Conservation (phyloP, 2,797 vertebrate genomes). For the Sibirionetta formosa region DNA sequence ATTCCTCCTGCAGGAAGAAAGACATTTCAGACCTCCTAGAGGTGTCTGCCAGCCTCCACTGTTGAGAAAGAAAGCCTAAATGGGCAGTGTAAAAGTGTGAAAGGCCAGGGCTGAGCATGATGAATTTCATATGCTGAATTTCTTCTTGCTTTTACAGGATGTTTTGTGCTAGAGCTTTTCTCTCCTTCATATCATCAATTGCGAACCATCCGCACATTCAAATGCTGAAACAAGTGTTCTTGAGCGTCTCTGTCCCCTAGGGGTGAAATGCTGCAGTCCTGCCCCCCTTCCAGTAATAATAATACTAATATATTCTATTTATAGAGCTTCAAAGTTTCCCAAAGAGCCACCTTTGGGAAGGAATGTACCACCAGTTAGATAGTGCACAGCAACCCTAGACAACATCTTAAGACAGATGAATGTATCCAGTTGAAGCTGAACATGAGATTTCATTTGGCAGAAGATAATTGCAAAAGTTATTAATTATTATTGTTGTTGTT, state of each 20-base stretch:
- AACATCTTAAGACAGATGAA: slow-evolving; percentile 30
- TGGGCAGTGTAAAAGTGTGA: background rate
- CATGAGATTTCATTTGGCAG: slow-evolving; percentile 40
- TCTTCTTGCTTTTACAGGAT: background rate
- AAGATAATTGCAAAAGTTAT: slow-evolving; percentile 66
- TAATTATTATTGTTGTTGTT: slow-evolving; percentile 63
- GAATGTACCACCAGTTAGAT: slow-evolving; percentile 13
- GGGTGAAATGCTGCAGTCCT: slow-evolving; percentile 8
- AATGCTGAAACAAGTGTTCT: background rate
- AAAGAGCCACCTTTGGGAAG: slow-evolving; percentile 17
- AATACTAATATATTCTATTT: slow-evolving; percentile 53
- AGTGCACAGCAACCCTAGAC: slow-evolving; percentile 7
- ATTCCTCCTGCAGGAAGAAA: background rate
- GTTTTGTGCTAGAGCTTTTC: background rate
- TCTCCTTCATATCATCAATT: background rate
- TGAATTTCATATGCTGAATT: background rate
- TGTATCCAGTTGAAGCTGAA: slow-evolving; percentile 39
- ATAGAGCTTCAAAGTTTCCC: slow-evolving; percentile 45
- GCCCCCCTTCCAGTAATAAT: background rate
- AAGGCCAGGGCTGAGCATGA: background rate
- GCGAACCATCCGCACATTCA: background rate
- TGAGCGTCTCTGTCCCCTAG: background rate
- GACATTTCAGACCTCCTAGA: background rate
- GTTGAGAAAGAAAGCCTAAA: background rate
- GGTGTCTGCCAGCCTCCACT: background rate